Percentiles rank a stretch among this genome's conserved stretches.
Conservation (phyloP, 2,797 vertebrate species). For the Poecilia gillii region DNA sequence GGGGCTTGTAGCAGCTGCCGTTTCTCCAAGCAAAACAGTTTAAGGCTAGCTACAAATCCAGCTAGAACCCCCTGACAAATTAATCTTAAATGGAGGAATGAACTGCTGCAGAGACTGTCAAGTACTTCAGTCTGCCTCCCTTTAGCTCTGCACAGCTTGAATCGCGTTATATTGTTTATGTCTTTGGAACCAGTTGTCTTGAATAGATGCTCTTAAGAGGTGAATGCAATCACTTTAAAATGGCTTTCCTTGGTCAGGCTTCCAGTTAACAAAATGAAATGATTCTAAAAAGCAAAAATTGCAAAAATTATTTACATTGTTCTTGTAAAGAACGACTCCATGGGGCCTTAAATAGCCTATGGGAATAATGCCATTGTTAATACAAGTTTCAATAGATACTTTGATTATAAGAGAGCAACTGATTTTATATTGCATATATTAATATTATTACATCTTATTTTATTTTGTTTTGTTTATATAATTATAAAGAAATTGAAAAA, state of each 20-base stretch:
- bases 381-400: not conserved
- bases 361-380: not conserved
- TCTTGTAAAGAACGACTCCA: not conserved
- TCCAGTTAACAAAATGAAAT: not conserved
- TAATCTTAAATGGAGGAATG: constrained; percentile 57
- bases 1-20: constrained; percentile 46
- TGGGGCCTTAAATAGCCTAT: not conserved
- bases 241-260: not conserved
- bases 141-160: constrained; percentile 23
- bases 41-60: constrained; percentile 44
- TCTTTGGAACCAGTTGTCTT: constrained; percentile 2
- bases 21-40: constrained; percentile 62
- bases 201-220: constrained; percentile 5
- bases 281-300: not conserved
- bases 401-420: not conserved
- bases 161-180: constrained; percentile 7
- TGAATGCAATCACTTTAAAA: constrained; percentile 1
- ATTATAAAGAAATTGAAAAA: not conserved
- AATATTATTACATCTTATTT: too few relatives aligned
- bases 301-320: constrained; percentile 5
- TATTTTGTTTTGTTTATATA: not conserved
- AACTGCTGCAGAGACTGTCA: constrained; percentile 28
- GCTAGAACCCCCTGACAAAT: constrained; percentile 69
- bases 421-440: not conserved
- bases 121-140: not conserved